Conservation (phyloP, 2,888 invertebrate species). For the Doris montereyensis region DNA sequence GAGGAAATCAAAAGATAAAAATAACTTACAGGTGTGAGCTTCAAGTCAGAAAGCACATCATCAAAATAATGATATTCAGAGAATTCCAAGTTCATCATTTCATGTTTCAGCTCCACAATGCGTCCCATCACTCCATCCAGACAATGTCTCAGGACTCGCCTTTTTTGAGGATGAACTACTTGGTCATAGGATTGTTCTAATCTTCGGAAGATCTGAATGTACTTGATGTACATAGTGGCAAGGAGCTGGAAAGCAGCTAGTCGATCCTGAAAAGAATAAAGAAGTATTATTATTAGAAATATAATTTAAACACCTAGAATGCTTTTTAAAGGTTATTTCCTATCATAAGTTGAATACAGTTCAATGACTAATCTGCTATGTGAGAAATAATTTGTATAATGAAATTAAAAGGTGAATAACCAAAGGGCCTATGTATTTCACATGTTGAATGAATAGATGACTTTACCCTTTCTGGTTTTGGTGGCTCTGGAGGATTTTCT, state of each 20-base stretch:
- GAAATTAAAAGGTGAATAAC: no score
- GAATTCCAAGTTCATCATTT: slow-evolving; percentile 88
- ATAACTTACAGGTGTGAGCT: slow-evolving; percentile 82
- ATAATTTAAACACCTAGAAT: no score
- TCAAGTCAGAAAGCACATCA: slow-evolving; percentile 82
- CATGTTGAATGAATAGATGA: no score
- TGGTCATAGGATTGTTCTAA: slow-evolving; percentile 90
- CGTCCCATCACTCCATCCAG: slow-evolving; percentile 81
- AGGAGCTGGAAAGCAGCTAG: slow-evolving; percentile 71
- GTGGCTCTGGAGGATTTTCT: slow-evolving; percentile 71
- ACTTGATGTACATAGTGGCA: slow-evolving; percentile 82
- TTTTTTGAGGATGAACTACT: slow-evolving; percentile 92
- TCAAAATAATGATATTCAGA: slow-evolving; percentile 92
- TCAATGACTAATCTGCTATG: no score
- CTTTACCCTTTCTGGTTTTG: slow-evolving; percentile 72
- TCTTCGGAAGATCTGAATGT: slow-evolving; percentile 83
- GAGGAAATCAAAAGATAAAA: no score
- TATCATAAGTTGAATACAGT: no score
- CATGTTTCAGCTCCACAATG: slow-evolving; percentile 87
- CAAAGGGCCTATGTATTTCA: no score
- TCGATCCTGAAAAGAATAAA: slow-evolving; percentile 66
- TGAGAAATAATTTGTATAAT: no score
- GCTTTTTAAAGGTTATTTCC: no score
- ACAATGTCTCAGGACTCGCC: slow-evolving; percentile 80
- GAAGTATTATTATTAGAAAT: neutral